Evolutionary conservation across 2,113 vertebrate species (phyloP), one percentile per base, ranked within the genome.

Genomic region (Capreolus pygargus): DNA sequence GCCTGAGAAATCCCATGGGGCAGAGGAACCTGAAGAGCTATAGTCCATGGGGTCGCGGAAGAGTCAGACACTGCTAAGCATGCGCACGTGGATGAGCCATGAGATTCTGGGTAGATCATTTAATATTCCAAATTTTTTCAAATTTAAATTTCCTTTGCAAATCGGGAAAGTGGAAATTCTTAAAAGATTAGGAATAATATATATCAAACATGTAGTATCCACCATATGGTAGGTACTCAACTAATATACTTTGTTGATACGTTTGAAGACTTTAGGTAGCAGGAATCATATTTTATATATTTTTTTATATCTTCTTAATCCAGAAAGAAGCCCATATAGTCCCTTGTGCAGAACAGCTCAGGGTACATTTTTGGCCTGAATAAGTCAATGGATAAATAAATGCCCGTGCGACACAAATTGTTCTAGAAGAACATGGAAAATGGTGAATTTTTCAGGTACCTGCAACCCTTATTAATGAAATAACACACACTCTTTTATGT

Each of bases 121-220:
- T 93, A 76, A 74, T 78, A 61, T 89, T 50, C 14, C 67, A 84
- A 79, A 84, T 36, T 55, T 81, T 83, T 83, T 83, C 81, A 55
- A 55, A 55, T 39, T 27, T 83, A 39, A 16, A 30, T 39, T 27
- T 39, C 10, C 28, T 10, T 95, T 97, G 81, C 36, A 33, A 30
- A 45, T 33, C n/a, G 47, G 54, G 30, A 78, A 97, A 96, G 50
- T 43, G 28, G 9, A 90, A 89, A 39, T 85, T 90, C 79, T 85
- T 47, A 64, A 43, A 96, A 86, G 58, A 87, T 92, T 57, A 86
- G 9, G 2, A 55, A 57, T n/a, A 39, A 89, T 54, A 76, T 36
- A 52, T 19, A 33, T n/a, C 36, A 90, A 84, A 81, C 52, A 7
- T 45, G 13, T 60, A 13, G 23, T 43, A 60, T 15, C 67, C 43